Evolutionary conservation across 2,888 invertebrate genomes (phyloP), one percentile per base, ranked within the genome.

Genomic region (Nemotelus pantherinus): DNA sequence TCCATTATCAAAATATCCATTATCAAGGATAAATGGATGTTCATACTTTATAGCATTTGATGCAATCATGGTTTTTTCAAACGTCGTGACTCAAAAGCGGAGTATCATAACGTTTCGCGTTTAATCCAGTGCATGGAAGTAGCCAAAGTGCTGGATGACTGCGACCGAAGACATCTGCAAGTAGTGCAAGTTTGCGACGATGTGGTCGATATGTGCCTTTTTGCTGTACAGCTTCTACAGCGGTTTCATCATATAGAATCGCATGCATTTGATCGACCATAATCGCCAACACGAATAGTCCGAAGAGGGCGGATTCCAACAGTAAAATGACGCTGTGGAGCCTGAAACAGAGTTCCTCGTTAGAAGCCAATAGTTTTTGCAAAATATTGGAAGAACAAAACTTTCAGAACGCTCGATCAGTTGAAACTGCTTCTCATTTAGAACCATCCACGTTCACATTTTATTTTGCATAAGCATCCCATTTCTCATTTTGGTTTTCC

Each of bases 201-300:
- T 90, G 89, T 44, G 92, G 90, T 58, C 92, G 89, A 82, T 89
- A 89, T 64, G 91, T 89, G 48, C 93, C 92, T 83, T 90, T 91
- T 81, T 91, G 89, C 86, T 93, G 92, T 58, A 94, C 90, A 82
- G 93, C 92, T 85, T 96, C 95, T 0, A 95, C 91, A 0, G 93
- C 93, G 41, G 95, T 96, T 87, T 95, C 95, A 84, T 96, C 95
- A 77, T 92, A 91, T 80, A 95, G 90, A 82, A 96, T 94, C 6
- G 94, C 94, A 85, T 94, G 93, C 81, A 96, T 88, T 87, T 96
- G 94, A 88, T 95, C 95, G 81, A 94, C 92, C 87, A 96, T 91
- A 80, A 97, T 95, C 60, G 94, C 95, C 77, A 93, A 89, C 25
- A 95, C 95, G 86, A 96, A 96, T 84, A 97, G 90, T 6, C 96